Evolutionary conservation across 2,797 vertebrate species (phyloP).

Genomic region (Onychomys leucogaster): DNA sequence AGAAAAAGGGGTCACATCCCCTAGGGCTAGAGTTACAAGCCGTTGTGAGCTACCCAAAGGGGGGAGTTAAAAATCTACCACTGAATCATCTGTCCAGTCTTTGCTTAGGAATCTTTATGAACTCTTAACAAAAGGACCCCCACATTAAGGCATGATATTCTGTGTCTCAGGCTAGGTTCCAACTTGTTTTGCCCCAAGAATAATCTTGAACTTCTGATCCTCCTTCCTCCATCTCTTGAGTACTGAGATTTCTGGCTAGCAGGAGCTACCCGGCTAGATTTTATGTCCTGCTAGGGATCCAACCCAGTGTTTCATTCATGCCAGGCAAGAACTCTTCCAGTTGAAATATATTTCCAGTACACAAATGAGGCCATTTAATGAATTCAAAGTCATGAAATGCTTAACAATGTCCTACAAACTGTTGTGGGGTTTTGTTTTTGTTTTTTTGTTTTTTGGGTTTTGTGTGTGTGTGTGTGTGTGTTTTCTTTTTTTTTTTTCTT

Average conservation of each 20-base stretch:
- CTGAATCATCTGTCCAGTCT: neutral
- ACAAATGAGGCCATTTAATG: constrained; percentile 9
- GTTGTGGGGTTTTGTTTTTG: neutral
- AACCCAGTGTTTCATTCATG: neutral
- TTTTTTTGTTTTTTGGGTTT: neutral
- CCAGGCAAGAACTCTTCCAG: neutral
- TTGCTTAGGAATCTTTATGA: neutral
- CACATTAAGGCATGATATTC: neutral
- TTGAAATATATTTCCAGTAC: neutral
- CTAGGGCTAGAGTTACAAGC: neutral
- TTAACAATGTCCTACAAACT: constrained; percentile 17
- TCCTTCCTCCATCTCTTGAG: neutral
- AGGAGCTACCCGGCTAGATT: neutral
- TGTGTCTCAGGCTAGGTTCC: neutral
- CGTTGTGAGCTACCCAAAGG: neutral
- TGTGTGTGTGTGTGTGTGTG: no score
- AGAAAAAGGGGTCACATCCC: neutral
- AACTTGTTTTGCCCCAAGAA: neutral
- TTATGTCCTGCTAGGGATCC: neutral
- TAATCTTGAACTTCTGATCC: neutral
- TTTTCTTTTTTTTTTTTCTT: neutral
- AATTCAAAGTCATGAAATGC: neutral
- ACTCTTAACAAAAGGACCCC: neutral
- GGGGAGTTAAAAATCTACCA: no score
- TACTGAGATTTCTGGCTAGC: neutral